Base-by-base conservation (phyloP, 2,888 invertebrate genomes). In the Cantharis lateralis region DNA sequence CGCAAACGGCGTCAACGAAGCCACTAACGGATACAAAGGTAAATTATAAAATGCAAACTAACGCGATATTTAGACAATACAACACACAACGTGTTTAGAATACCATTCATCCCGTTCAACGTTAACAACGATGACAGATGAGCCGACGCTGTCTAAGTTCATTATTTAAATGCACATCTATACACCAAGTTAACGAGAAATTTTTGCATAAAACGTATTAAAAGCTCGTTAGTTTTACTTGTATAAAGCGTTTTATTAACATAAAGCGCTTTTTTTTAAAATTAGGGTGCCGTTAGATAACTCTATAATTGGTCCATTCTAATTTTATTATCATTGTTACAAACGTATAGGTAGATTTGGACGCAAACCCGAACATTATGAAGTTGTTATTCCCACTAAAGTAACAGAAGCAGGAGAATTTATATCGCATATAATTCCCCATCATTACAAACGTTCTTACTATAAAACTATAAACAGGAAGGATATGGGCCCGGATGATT, bases 381-480 rank as follows among this genome's bases (percentile, higher is more conserved):
- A 88, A 78, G 80, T 88, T 72, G 84, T 88, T 18, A 81, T 87
- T 15, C 88, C 89, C 10, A 82, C 85, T 28, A 87, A 86, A 78
- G 87, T 88, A 26, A 82, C 82, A 15, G 81, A 83, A 74, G 83
- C 84, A 18, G 87, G 88, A 64, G 81, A 81, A 71, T 88, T 88
- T 79, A 62, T 87, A 62, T 86, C 87, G 5, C 85, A 87, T 80
- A 83, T 80, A 62, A 82, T 88, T 73, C 87, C 87, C 13, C 88
- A 87, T 81, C 85, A 84, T 77, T 87, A 83, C 80, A 82, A 84
- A 61, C 77, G 79, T 15, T 72, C 75, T 28, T 77, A 66, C 62
- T 74, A 79, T 70, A 16, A 62, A 26, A 73, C 70, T 5, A 18
- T 15, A 9, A 24, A 16, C 11, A 15, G 32, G 18, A 26, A 72